Percentiles rank a stretch among this genome's conserved stretches.
Conservation (phyloP, 2,888 invertebrate species). For the Hypolimnas misippus region DNA sequence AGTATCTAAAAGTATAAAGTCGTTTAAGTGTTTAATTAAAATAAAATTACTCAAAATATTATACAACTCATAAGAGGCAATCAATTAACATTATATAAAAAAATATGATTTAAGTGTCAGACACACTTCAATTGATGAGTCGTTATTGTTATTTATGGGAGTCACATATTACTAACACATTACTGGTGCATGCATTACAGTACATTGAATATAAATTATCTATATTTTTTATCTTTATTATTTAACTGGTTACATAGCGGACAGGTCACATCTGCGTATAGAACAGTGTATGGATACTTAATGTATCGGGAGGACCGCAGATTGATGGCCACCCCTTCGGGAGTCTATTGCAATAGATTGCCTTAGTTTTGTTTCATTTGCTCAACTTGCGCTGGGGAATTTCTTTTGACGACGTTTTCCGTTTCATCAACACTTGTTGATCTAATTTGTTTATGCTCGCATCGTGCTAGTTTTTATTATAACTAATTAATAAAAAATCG, state of each 20-base stretch:
- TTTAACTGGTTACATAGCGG: slow-evolving; percentile 34
- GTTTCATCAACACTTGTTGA: slow-evolving; percentile 15
- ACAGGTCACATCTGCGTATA: slow-evolving; percentile 70
- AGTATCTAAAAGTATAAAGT: neutral
- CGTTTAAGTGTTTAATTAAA: slow-evolving; percentile 12
- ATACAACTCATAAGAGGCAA: too few species aligned
- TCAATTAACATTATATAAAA: too few species aligned
- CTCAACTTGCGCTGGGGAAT: slow-evolving; percentile 31
- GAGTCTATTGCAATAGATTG: slow-evolving; percentile 58
- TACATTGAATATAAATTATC: neutral
- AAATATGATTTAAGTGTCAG: too few species aligned
- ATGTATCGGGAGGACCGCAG: slow-evolving; percentile 72
- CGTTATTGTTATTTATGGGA: too few species aligned
- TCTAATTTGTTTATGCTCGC: slow-evolving; percentile 16
- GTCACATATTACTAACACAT: too few species aligned
- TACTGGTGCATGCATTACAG: neutral
- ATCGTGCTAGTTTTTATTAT: neutral
- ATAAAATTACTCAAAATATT: neutral
- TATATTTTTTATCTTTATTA: slow-evolving; percentile 13
- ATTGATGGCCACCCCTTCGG: slow-evolving; percentile 67
- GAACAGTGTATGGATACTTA: slow-evolving; percentile 68
- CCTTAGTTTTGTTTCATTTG: slow-evolving; percentile 51
- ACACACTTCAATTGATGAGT: too few species aligned
- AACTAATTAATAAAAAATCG: neutral
- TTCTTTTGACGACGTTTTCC: slow-evolving; percentile 26